A percentile compares a stretch with the other conserved stretches of the same genome.
Evolutionary conservation across 2,888 invertebrate species (phyloP).

Genomic region (Cordylochernes scorpioides): DNA sequence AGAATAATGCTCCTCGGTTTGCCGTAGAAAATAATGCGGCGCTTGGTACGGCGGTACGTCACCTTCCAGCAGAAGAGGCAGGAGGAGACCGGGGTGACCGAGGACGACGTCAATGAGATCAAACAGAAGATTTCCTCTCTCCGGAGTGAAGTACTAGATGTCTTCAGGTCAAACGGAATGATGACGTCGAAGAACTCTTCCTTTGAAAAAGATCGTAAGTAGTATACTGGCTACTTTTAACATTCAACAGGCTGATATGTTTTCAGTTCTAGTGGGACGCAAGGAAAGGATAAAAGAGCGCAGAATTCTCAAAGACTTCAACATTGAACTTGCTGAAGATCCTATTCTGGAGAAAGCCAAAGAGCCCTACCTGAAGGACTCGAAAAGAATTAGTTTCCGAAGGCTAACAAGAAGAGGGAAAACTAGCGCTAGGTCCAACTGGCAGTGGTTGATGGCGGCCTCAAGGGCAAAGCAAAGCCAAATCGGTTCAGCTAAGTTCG

Average conservation of each 20-base stretch:
- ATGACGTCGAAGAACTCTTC: conserved; percentile 33
- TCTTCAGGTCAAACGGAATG: conserved; percentile 82
- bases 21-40: conserved; percentile 63
- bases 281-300: neutral
- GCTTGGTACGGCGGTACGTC: conserved; percentile 79
- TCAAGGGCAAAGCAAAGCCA: too few relatives aligned
- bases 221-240: neutral
- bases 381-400: too few relatives aligned
- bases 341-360: conserved; percentile 12
- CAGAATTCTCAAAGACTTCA: neutral
- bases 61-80: conserved; percentile 83
- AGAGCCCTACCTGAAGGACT: conserved; percentile 6
- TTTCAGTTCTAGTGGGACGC: neutral
- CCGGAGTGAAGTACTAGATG: conserved; percentile 84
- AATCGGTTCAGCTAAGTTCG: too few relatives aligned
- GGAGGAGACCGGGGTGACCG: conserved; percentile 80
- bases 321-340: neutral
- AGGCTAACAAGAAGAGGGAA: too few relatives aligned
- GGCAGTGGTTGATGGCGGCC: too few relatives aligned
- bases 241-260: neutral
- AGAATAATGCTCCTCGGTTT: too few relatives aligned
- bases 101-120: conserved; percentile 97
- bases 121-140: conserved; percentile 96
- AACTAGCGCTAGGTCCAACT: too few relatives aligned
- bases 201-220: conserved; percentile 7